Evolutionary conservation across 2,888 invertebrate species (phyloP).

Genomic region (Adela reaumurella): DNA sequence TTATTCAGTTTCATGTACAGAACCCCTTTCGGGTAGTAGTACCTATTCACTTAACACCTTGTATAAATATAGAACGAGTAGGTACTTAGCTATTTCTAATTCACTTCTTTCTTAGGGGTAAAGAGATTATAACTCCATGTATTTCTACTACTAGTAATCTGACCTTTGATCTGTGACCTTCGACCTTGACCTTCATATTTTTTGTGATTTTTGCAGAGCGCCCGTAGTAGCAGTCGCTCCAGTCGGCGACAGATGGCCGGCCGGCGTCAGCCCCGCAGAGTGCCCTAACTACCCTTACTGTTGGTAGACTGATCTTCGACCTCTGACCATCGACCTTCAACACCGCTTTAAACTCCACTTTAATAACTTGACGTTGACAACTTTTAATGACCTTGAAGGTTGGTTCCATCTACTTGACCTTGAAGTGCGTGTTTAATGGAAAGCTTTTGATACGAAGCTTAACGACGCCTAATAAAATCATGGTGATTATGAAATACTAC

Average conservation of each 20-base stretch:
- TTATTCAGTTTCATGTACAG: too few species aligned
- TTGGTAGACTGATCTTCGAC: constrained; percentile 16
- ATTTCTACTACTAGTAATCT: constrained; percentile 49
- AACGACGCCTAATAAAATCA: too few species aligned
- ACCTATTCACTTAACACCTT: too few species aligned
- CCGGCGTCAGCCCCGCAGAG: constrained; percentile 46
- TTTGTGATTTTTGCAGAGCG: constrained; percentile 19
- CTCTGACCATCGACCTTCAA: not conserved
- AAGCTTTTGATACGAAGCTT: too few species aligned
- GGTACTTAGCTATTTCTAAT: not conserved
- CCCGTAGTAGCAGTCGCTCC: constrained; percentile 20
- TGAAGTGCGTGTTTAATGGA: too few species aligned
- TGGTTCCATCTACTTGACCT: too few species aligned
- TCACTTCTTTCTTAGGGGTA: not conserved
- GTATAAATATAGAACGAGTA: not conserved
- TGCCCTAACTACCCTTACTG: constrained; percentile 62
- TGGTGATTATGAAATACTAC: too few species aligned
- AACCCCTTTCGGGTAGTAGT: too few species aligned
- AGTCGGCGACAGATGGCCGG: constrained; percentile 44
- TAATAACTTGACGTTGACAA: too few species aligned
- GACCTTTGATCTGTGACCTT: constrained; percentile 3
- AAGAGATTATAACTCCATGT: constrained; percentile 37
- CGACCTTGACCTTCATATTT: too few species aligned
- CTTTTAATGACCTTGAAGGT: too few species aligned
- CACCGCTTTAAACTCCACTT: too few species aligned